Base-by-base conservation (phyloP, 2,113 vertebrate genomes). In the Nothocercus julius region DNA sequence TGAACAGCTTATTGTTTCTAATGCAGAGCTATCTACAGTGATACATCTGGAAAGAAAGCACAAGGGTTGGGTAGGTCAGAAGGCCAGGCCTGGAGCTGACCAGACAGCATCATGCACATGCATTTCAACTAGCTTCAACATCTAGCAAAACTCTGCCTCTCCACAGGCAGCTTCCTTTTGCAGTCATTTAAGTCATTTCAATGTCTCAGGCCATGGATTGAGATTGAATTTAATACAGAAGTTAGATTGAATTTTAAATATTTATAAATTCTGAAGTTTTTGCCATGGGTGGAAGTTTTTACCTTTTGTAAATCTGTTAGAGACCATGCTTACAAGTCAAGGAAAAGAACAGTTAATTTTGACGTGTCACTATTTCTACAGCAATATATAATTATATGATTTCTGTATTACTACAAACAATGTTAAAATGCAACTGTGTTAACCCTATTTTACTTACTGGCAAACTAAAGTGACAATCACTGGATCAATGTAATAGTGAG, bases 71-170 rank as follows among this genome's bases (percentile, higher is more conserved):
- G 32, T 77, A 25, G n/a, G 25, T 28, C 34, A 49, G 38, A 73
- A 36, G 13, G 44, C 5, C 62, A 28, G 4, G 20, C 38, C 27
- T 59, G 21, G 9, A 34, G 30, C 0, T 19, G 27, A 13, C 30
- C 18, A 11, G 3, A 1, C 0, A 7, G 5, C 7, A 24, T 47
- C 49, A 20, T 3, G 13, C 11, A 59, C 5, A 5, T 6, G 13
- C 10, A 19, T 16, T 61, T 40, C 0, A 0, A 47, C 10, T 5
- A 25, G 11, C 25, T 84, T 47, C 49, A 62, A 20, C 13, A 53
- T 6, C 25, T 21, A 49, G 30, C 34, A 73, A 22, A 81, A 51
- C 44, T 13, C 34, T 18, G 36, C 19, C 22, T 9, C 22, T 42
- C 34, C 40, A 32, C 5, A 19, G 32, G 18, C 22, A 70, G 14